Percentiles rank a stretch among this genome's conserved stretches.
These are phyloP conservation scores for Nixonia krombeini DNA, from an alignment of 1,140 invertebrate species.

Conservation along the genomic window DNA sequence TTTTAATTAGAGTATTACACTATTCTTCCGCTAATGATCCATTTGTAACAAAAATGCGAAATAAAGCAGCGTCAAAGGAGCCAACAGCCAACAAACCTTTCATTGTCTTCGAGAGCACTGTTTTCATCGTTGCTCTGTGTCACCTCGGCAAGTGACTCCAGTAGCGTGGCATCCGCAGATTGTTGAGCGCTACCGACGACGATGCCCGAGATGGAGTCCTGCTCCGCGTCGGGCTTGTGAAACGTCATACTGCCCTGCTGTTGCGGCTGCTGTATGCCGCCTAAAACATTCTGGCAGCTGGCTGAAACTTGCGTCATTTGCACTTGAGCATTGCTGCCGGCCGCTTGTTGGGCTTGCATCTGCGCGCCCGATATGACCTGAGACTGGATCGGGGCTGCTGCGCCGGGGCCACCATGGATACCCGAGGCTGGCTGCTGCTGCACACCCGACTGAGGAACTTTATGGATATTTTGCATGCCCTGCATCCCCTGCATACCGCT, in stretches of 20 bases:
- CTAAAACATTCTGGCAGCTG: slow-evolving; percentile 34
- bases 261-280: slow-evolving; percentile 22
- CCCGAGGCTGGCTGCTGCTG: no score
- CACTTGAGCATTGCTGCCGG: slow-evolving; percentile 39
- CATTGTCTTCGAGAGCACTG: slow-evolving; percentile 75
- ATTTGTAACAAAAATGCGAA: no score
- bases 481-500: slow-evolving; percentile 60
- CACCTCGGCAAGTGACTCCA: slow-evolving; percentile 69
- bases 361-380: slow-evolving; percentile 38
- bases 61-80: no score
- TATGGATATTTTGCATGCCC: slow-evolving; percentile 65
- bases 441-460: slow-evolving; percentile 63
- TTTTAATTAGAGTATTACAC: no score
- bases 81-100: slow-evolving; percentile 76
- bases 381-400: slow-evolving; percentile 48
- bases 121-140: slow-evolving; percentile 67
- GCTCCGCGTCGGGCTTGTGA: slow-evolving; percentile 64
- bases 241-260: slow-evolving; percentile 49
- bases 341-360: slow-evolving; percentile 12
- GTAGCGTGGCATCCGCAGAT: slow-evolving; percentile 60
- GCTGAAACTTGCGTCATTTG: slow-evolving; percentile 60
- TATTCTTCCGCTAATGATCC: no score
- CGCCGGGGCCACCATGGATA: slow-evolving; percentile 40
- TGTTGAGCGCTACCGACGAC: slow-evolving; percentile 43
- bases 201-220: slow-evolving; percentile 63